phyloP scores from a whole-genome alignment of 1,140 invertebrate species.

The Dreissena polymorpha region DNA sequence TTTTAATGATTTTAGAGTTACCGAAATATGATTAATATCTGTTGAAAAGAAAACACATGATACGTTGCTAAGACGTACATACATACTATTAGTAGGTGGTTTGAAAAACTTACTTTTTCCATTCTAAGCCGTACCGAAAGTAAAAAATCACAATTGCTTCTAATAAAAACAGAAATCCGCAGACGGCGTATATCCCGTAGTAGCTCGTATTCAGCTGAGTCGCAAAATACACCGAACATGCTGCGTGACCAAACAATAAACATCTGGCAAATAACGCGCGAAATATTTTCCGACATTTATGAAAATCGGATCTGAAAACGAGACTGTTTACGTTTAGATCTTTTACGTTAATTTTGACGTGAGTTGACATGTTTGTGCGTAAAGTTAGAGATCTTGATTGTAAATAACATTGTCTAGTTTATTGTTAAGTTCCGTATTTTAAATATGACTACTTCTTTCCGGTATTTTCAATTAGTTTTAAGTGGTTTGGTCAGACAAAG shows the following conservation, averaged over 20 bases:
- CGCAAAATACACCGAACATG: conserved; percentile 6
- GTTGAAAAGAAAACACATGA: too few relatives aligned
- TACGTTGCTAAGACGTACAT: too few relatives aligned
- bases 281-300: conserved; percentile 49
- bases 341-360: too few relatives aligned
- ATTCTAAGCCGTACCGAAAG: conserved; percentile 40
- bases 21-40: too few relatives aligned
- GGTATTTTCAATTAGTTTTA: too few relatives aligned
- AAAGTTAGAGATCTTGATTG: too few relatives aligned
- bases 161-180: conserved; percentile 4
- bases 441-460: too few relatives aligned
- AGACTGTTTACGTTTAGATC: conserved; percentile 13
- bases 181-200: conserved; percentile 6
- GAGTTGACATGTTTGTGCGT: too few relatives aligned
- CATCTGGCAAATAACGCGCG: conserved; percentile 27
- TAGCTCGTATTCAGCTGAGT: background rate
- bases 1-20: too few relatives aligned
- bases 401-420: too few relatives aligned
- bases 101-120: conserved; percentile 27
- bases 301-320: conserved; percentile 43
- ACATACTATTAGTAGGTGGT: background rate
- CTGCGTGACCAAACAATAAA: conserved; percentile 10
- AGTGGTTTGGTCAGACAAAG: too few relatives aligned
- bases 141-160: conserved; percentile 34
- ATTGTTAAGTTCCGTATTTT: too few relatives aligned